These are phyloP conservation scores for Kobus ellipsiprymnus DNA, from an alignment of 2,113 vertebrate species.

Conservation along the genomic window DNA sequence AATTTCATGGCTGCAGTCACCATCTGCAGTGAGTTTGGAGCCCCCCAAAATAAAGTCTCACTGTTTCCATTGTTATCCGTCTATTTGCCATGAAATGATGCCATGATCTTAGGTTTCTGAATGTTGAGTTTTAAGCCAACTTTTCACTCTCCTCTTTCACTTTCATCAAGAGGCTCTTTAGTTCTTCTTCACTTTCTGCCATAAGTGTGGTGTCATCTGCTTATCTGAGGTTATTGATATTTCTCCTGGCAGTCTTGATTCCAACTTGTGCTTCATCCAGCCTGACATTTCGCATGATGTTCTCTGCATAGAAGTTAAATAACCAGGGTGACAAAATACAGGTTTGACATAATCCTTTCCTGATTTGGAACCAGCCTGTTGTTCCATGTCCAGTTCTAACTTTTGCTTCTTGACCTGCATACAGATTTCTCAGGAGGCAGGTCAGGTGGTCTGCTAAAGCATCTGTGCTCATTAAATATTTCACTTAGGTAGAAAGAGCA, in stretches of 20 bases:
- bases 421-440: background rate
- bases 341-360: background rate
- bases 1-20: background rate
- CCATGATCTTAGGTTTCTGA: background rate
- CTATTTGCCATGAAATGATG: background rate
- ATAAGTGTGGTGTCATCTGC: background rate
- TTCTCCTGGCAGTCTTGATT: background rate
- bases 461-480: background rate
- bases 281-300: background rate
- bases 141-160: background rate
- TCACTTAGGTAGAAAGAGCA: background rate
- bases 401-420: background rate
- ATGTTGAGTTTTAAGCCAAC: background rate
- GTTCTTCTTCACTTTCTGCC: background rate
- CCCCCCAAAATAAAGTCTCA: background rate
- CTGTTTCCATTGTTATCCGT: background rate
- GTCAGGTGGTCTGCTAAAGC: background rate
- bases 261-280: background rate
- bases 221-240: background rate
- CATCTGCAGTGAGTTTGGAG: background rate
- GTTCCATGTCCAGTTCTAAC: background rate
- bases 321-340: background rate
- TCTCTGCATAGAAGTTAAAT: background rate
- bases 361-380: background rate
- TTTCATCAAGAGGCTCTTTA: background rate